A percentile compares a stretch with the other conserved stretches of the same genome.
Evolutionary conservation across 1,140 invertebrate genomes (phyloP).

Genomic region (Saccostrea cuccullata): DNA sequence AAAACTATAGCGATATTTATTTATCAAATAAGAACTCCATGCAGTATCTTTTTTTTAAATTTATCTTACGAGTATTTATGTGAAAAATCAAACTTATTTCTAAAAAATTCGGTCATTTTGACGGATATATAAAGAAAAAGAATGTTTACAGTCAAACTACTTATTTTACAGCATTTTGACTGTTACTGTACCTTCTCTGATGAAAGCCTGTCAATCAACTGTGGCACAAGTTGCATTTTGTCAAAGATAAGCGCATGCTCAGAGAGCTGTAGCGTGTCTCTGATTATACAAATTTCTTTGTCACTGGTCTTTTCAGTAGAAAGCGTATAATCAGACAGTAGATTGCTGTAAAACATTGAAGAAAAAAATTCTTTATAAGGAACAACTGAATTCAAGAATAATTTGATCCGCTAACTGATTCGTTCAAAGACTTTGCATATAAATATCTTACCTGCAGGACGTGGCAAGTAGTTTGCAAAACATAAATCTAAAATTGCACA

Average conservation of each 20-base stretch:
- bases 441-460: constrained; percentile 50
- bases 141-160: not conserved
- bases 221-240: constrained; percentile 48
- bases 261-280: constrained; percentile 62
- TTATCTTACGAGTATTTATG: too few relatives aligned
- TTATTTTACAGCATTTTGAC: not conserved
- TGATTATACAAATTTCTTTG: constrained; percentile 52
- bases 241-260: constrained; percentile 61
- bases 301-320: constrained; percentile 50
- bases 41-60: too few relatives aligned
- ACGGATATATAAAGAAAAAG: too few relatives aligned
- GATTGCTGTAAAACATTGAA: not conserved
- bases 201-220: constrained; percentile 56
- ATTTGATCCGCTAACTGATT: too few relatives aligned
- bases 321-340: constrained; percentile 37
- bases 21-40: too few relatives aligned
- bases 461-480: constrained; percentile 88
- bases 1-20: too few relatives aligned
- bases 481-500: constrained; percentile 98
- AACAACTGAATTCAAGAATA: too few relatives aligned
- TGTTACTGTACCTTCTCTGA: not conserved
- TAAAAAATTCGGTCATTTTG: too few relatives aligned
- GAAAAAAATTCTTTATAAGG: not conserved
- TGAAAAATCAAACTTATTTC: too few relatives aligned
- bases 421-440: too few relatives aligned